A percentile compares a stretch with the other conserved stretches of the same genome.
phyloP scores from a whole-genome alignment of 1,140 invertebrate genomes.

The Lepidurus couesii region DNA sequence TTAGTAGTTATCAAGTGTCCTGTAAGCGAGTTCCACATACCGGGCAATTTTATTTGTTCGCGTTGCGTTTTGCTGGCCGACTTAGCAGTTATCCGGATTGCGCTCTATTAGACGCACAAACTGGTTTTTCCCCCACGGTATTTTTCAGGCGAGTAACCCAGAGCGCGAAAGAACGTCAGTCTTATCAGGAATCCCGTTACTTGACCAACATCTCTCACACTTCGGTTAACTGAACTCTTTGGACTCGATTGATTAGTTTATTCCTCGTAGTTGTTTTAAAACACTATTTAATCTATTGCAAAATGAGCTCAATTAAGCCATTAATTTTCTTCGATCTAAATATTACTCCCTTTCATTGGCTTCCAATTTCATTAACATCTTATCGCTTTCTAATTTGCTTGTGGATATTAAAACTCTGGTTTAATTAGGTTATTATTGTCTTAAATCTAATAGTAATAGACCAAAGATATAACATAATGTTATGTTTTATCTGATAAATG shows the following conservation, averaged over 20 bases:
- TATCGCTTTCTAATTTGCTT: too few species aligned
- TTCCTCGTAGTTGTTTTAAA: too few species aligned
- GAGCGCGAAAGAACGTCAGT: constrained; percentile 1
- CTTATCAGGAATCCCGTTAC: constrained; percentile 23
- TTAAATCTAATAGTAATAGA: too few species aligned
- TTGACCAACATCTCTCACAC: constrained; percentile 28
- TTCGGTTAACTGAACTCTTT: background rate
- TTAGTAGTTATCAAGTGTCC: background rate
- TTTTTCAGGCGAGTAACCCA: background rate
- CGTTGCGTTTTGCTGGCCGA: background rate
- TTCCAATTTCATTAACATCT: too few species aligned
- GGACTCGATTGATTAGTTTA: background rate
- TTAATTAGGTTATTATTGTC: too few species aligned
- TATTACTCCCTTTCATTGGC: too few species aligned
- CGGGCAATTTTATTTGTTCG: background rate
- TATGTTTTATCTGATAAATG: too few species aligned
- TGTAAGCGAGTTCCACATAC: background rate
- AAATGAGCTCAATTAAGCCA: too few species aligned
- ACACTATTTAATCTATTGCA: too few species aligned
- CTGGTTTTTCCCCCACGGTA: background rate
- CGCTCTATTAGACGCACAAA: background rate
- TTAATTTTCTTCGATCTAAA: too few species aligned
- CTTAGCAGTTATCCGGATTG: background rate
- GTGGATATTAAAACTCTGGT: too few species aligned
- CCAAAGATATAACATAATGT: too few species aligned